These are phyloP conservation scores for Stegodyphus mimosarum DNA, from an alignment of 1,140 invertebrate genomes.

Conservation along the genomic window DNA sequence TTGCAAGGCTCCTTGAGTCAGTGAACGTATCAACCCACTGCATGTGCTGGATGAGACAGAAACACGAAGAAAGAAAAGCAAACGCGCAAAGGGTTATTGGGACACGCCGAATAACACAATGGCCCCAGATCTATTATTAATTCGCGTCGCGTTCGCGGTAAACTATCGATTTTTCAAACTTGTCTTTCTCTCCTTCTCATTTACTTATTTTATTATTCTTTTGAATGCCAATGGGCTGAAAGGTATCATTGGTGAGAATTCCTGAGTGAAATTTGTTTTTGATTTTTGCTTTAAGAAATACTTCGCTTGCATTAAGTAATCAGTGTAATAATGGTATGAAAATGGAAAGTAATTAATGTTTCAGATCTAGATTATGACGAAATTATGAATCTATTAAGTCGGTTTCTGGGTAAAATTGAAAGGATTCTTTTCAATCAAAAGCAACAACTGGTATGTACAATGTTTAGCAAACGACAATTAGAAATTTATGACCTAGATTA, in stretches of 20 bases:
- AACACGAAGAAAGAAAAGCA: not conserved
- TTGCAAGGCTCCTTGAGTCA: not conserved
- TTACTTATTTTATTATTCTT: not conserved
- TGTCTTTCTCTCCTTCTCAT: not conserved
- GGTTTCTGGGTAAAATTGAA: no score
- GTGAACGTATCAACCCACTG: not conserved
- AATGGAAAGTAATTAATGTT: no score
- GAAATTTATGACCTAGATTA: no score
- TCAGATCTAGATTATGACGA: no score
- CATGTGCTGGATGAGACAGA: constrained; percentile 4
- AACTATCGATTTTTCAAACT: constrained; percentile 30
- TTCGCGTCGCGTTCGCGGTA: constrained; percentile 22
- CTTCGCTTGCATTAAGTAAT: no score
- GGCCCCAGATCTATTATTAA: constrained; percentile 25
- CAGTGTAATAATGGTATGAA: no score
- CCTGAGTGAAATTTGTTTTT: no score
- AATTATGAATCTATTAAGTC: no score
- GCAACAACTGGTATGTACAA: no score
- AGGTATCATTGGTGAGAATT: not conserved
- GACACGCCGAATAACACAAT: constrained; percentile 21
- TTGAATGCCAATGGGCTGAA: not conserved
- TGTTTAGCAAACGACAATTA: no score
- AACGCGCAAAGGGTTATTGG: constrained; percentile 38
- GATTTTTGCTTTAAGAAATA: no score
- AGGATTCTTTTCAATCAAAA: no score